These are phyloP conservation scores for Harpagoxenus sublaevis DNA, from an alignment of 2,888 invertebrate genomes.

Conservation along the genomic window DNA sequence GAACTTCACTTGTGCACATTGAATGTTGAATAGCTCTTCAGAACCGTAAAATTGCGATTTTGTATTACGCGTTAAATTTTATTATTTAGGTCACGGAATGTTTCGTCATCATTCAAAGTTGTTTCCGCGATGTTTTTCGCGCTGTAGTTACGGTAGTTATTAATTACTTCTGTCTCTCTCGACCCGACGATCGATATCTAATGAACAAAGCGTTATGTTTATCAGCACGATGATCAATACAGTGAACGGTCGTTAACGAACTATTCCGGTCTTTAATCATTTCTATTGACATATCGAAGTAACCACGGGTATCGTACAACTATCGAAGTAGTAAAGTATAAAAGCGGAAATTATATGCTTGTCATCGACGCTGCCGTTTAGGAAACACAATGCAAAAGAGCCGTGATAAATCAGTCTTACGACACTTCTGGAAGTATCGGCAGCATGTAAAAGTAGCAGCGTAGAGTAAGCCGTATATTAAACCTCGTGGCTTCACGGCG, in stretches of 20 bases:
- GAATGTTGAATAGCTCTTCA: not conserved
- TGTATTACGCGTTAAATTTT: not conserved
- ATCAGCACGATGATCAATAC: constrained; percentile 22
- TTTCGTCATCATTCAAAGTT: not conserved
- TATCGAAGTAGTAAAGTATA: not conserved
- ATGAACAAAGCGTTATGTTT: constrained; percentile 24
- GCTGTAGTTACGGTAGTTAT: constrained; percentile 2
- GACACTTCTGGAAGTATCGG: constrained; percentile 46
- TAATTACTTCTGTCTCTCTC: constrained; percentile 1
- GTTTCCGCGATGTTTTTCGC: not conserved
- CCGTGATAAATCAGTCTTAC: constrained; percentile 48
- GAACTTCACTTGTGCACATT: not conserved
- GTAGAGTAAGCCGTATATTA: not conserved
- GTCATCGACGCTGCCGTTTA: constrained; percentile 37
- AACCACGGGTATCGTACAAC: not conserved
- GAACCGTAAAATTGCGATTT: not conserved
- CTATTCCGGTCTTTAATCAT: constrained; percentile 37
- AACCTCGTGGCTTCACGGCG: constrained; percentile 37
- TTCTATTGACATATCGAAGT: constrained; percentile 31
- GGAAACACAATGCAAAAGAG: constrained; percentile 41
- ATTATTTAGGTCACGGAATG: not conserved
- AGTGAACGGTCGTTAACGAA: not conserved
- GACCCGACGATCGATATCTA: constrained; percentile 24
- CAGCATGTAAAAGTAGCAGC: constrained; percentile 10
- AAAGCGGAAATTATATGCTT: constrained; percentile 46